Conservation (phyloP, 1,140 invertebrate genomes). For the Apis mellifera region DNA sequence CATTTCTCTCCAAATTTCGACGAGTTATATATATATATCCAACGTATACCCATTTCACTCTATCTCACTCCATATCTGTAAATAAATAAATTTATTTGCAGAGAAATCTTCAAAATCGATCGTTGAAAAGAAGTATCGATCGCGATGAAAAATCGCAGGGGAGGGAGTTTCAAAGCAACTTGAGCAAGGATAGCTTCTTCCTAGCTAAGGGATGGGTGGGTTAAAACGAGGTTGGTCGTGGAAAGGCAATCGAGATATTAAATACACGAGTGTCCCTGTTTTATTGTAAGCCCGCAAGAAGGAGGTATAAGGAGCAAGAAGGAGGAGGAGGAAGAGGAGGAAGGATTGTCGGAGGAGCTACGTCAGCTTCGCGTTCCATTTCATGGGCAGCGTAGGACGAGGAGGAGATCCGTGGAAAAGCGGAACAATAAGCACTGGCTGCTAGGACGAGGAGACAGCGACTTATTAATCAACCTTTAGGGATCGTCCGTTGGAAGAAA, state of each 20-base stretch:
- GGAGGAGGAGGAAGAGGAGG: too few relatives aligned
- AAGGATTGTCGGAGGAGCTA: constrained; percentile 19
- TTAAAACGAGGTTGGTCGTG: background rate
- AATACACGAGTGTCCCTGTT: constrained; percentile 13
- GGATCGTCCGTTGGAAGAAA: constrained; percentile 15
- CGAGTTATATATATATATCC: too few relatives aligned
- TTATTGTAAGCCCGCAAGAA: constrained; percentile 21
- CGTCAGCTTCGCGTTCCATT: constrained; percentile 25
- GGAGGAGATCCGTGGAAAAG: constrained; percentile 1
- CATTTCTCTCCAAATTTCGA: too few relatives aligned
- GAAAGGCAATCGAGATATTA: constrained; percentile 25
- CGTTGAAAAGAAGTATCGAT: too few relatives aligned
- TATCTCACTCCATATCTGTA: too few relatives aligned
- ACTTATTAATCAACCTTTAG: constrained; percentile 50
- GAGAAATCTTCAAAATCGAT: too few relatives aligned
- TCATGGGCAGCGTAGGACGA: constrained; percentile 13
- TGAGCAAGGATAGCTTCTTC: too few relatives aligned
- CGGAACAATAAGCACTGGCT: constrained; percentile 18
- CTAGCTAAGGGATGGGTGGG: too few relatives aligned
- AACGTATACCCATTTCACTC: too few relatives aligned
- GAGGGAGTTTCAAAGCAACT: background rate
- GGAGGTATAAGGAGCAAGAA: background rate
- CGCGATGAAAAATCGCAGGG: too few relatives aligned
- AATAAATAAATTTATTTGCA: too few relatives aligned
- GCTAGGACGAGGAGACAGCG: constrained; percentile 20